These are phyloP conservation scores for Zenarchopterus dispar DNA, from an alignment of 2,797 vertebrate genomes.

Conservation along the genomic window DNA sequence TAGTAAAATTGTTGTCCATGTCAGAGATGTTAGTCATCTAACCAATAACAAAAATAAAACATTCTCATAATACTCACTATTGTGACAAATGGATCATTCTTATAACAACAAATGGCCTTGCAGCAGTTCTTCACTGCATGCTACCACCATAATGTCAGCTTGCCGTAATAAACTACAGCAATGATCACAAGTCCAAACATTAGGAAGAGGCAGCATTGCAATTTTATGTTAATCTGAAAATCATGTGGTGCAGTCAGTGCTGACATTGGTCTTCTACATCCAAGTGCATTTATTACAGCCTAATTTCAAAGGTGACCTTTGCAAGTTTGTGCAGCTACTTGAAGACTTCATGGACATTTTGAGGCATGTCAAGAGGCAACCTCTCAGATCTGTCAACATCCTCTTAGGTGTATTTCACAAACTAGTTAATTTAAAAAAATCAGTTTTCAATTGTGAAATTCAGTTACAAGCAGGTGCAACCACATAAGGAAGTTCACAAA, in stretches of 20 bases:
- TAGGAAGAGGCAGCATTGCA: slow-evolving; percentile 70
- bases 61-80: slow-evolving; percentile 65
- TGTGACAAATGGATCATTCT: slow-evolving; percentile 65
- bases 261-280: slow-evolving; percentile 71
- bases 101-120: slow-evolving; percentile 68
- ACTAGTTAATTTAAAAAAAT: slow-evolving; percentile 2
- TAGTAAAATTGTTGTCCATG: slow-evolving; percentile 33
- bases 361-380: slow-evolving; percentile 48
- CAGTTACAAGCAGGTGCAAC: slow-evolving; percentile 56
- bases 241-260: slow-evolving; percentile 52
- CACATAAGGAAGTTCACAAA: slow-evolving; percentile 59
- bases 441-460: slow-evolving; percentile 73
- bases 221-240: slow-evolving; percentile 81
- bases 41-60: slow-evolving; percentile 60
- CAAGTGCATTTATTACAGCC: slow-evolving; percentile 58
- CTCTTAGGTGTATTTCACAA: slow-evolving; percentile 63
- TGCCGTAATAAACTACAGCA: slow-evolving; percentile 69
- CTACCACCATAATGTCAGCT: slow-evolving; percentile 69
- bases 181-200: slow-evolving; percentile 67
- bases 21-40: slow-evolving; percentile 47
- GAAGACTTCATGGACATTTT: slow-evolving; percentile 48
- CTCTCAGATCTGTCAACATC: slow-evolving; percentile 61
- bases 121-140: slow-evolving; percentile 58
- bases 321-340: slow-evolving; percentile 52
- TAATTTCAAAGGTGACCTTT: slow-evolving; percentile 75